phyloP scores from a whole-genome alignment of 1,140 invertebrate genomes.

The Glossosoma conforme region DNA sequence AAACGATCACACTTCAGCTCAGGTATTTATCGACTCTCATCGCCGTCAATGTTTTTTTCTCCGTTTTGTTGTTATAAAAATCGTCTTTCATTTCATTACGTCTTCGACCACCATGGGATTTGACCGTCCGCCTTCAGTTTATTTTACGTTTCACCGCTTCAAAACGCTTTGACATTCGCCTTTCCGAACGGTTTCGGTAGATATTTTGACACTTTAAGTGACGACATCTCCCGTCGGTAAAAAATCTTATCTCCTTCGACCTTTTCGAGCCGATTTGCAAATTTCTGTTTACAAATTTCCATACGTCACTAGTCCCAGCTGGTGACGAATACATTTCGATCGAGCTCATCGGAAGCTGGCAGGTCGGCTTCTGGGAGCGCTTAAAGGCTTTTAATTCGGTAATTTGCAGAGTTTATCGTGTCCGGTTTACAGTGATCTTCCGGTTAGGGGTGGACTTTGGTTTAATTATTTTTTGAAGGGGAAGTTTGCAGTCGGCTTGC shows the following conservation, averaged over 20 bases:
- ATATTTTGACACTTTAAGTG: slow-evolving; percentile 10
- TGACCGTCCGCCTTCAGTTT: slow-evolving; percentile 22
- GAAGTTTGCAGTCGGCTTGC: slow-evolving; percentile 10
- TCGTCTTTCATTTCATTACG: slow-evolving; percentile 38
- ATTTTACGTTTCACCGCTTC: slow-evolving; percentile 16
- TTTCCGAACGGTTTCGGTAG: background rate
- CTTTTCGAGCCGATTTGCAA: slow-evolving; percentile 10
- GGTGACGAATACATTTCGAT: slow-evolving; percentile 27
- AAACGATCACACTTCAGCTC: slow-evolving; percentile 85
- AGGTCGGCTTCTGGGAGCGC: no score
- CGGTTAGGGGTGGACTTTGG: no score
- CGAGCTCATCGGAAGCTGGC: slow-evolving; percentile 19
- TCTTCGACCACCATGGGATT: slow-evolving; percentile 38
- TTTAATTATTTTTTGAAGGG: no score
- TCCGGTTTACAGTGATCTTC: no score
- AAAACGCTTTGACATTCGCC: slow-evolving; percentile 1
- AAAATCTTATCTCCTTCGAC: slow-evolving; percentile 12
- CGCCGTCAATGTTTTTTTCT: slow-evolving; percentile 15
- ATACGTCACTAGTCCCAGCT: slow-evolving; percentile 26
- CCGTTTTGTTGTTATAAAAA: slow-evolving; percentile 19
- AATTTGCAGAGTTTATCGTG: no score
- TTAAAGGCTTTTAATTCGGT: no score
- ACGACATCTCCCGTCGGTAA: slow-evolving; percentile 10
- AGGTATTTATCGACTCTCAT: slow-evolving; percentile 51
- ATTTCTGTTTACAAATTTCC: slow-evolving; percentile 29